phyloP scores from a whole-genome alignment of 2,888 invertebrate species.

The Vesta saturnalis region DNA sequence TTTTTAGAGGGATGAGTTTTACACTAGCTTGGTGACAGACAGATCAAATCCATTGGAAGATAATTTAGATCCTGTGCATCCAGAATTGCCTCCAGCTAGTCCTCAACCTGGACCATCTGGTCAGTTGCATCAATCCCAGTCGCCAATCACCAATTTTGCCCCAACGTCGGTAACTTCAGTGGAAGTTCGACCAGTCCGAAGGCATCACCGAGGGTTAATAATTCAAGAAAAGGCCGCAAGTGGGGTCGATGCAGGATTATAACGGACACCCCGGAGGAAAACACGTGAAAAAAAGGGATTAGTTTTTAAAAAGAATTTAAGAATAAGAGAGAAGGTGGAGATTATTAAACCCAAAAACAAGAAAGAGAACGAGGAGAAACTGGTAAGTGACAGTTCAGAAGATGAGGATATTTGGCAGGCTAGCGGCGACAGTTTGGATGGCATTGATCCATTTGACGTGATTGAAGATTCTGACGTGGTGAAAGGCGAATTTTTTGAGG shows the following conservation, averaged over 20 bases:
- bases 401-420: conserved; percentile 20
- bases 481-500: background rate
- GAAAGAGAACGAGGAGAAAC: background rate
- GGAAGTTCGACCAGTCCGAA: conserved; percentile 14
- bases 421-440: conserved; percentile 17
- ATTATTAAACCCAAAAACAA: background rate
- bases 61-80: background rate
- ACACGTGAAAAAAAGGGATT: background rate
- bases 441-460: conserved; percentile 11
- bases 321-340: too few species aligned
- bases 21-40: conserved; percentile 9
- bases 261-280: conserved; percentile 8
- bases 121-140: too few species aligned
- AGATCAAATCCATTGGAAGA: conserved; percentile 2
- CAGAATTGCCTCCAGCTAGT: background rate
- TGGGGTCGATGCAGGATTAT: conserved; percentile 1
- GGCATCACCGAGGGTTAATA: background rate
- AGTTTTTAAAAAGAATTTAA: too few species aligned
- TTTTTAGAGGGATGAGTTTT: conserved; percentile 15
- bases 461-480: background rate
- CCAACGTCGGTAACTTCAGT: conserved; percentile 15
- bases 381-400: conserved; percentile 21
- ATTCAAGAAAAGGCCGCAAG: background rate
- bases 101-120: background rate
- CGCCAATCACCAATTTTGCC: too few species aligned